Percentiles rank a stretch among this genome's conserved stretches.
Evolutionary conservation across 2,113 vertebrate genomes (phyloP).

Genomic region (Amphiprion percula): DNA sequence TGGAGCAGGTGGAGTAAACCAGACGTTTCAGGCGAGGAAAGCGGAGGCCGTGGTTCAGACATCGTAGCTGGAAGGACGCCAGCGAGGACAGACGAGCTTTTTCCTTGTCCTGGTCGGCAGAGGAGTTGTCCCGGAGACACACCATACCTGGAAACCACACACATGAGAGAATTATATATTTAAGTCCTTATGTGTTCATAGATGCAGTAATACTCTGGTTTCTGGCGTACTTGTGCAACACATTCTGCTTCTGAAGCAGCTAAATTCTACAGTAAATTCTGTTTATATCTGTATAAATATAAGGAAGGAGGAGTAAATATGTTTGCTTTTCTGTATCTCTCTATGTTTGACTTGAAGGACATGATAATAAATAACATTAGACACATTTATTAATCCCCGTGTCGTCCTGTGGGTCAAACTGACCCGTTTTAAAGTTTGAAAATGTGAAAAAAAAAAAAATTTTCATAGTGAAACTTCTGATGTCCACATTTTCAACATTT

Average conservation of each 20-base stretch:
- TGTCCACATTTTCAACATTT: no score
- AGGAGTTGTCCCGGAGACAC: constrained; percentile 71
- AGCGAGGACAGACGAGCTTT: constrained; percentile 85
- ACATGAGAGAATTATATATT: neutral
- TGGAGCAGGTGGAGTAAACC: constrained; percentile 95
- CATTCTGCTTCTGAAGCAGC: no score
- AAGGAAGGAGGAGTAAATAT: no score
- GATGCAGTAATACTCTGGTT: neutral
- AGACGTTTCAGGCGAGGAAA: constrained; percentile 90
- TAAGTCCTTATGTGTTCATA: neutral
- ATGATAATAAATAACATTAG: no score
- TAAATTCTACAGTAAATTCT: no score
- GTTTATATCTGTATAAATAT: no score
- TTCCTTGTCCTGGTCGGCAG: constrained; percentile 49
- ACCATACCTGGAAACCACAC: constrained; percentile 87
- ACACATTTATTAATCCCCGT: no score
- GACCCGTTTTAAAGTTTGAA: neutral
- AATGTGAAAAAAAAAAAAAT: neutral
- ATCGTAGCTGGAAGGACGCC: constrained; percentile 89
- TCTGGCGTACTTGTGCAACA: no score
- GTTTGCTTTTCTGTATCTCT: no score
- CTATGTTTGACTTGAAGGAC: no score
- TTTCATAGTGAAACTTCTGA: no score
- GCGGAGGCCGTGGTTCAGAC: constrained; percentile 86
- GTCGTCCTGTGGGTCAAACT: no score